Base-by-base conservation (phyloP, 2,113 vertebrate species). In the Dasypus novemcinctus region DNA sequence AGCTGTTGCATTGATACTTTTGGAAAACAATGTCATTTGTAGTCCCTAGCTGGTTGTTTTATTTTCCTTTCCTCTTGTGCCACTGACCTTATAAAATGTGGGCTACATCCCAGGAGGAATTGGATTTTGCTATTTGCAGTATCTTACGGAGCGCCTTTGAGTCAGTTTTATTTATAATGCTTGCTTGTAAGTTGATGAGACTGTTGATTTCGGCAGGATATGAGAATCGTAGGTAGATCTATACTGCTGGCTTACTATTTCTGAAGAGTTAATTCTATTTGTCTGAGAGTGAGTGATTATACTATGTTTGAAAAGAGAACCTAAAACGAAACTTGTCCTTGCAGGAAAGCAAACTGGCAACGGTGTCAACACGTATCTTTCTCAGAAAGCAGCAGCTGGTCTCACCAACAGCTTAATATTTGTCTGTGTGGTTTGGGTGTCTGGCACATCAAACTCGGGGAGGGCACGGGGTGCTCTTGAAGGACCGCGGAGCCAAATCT, bases 401-500 rank as follows among this genome's bases (percentile, higher is more conserved):
- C 92, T 31, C 33, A 63, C 29, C 92, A 92, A 96, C 92, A 94
- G 72, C 72, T 93, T 90, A 61, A 38, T 96, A 93, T 74, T 79
- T 95, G 29, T 94, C n/a, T 95, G 69, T 86, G 93, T 63, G 87
- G 85, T 14, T 68, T 9, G 81, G 66, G 11, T 86, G 61, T 81
- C 90, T 86, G 83, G 87, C 69, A 71, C 2, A 21, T 94, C 95
- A 91, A 94, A 81, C 43, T 92, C 95, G 36, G 74, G 84, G 86
- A 97, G 78, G 95, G n/a, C 97, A 66, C 1, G 57, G 46, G 10
- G 49, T 54, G 72, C 46, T 91, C 89, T n/a, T 95, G 64, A 96
- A 97, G 85, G 64, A 81, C 29, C 21, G 17, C 33, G 75, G 31
- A 92, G 91, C 57, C 84, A 12, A 94, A 49, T 66, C 49, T 82